Evolutionary conservation across 2,113 vertebrate genomes (phyloP).

Genomic region (Stictonetta naevosa): DNA sequence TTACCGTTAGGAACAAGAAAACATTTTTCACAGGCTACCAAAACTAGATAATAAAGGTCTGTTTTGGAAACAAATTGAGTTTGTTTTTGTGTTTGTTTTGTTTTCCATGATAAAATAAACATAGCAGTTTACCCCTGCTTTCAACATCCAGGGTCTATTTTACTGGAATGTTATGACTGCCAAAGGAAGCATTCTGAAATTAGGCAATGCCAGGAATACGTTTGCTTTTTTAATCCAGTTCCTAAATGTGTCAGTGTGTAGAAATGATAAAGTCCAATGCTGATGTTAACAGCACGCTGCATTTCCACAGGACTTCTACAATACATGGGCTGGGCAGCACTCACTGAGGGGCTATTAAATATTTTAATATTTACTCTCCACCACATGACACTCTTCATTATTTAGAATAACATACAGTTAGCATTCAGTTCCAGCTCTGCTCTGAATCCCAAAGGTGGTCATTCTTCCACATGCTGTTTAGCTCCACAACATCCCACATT

Average conservation of each 20-base stretch:
- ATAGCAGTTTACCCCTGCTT: neutral
- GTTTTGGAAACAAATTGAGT: neutral
- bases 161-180: neutral
- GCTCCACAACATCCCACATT: neutral
- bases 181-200: neutral
- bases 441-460: neutral
- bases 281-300: neutral
- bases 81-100: neutral
- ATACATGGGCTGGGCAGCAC: neutral
- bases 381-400: neutral
- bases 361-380: neutral
- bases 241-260: neutral
- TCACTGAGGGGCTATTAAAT: neutral
- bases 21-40: neutral
- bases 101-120: neutral
- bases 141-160: neutral
- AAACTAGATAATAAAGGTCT: neutral
- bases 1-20: neutral
- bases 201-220: neutral
- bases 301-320: neutral
- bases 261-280: neutral
- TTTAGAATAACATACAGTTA: neutral
- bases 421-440: neutral
- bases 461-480: neutral
- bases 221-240: neutral